Evolutionary conservation across 2,888 invertebrate species (phyloP), one percentile per base, ranked within the genome.

Genomic region (Ernsta delagoae): DNA sequence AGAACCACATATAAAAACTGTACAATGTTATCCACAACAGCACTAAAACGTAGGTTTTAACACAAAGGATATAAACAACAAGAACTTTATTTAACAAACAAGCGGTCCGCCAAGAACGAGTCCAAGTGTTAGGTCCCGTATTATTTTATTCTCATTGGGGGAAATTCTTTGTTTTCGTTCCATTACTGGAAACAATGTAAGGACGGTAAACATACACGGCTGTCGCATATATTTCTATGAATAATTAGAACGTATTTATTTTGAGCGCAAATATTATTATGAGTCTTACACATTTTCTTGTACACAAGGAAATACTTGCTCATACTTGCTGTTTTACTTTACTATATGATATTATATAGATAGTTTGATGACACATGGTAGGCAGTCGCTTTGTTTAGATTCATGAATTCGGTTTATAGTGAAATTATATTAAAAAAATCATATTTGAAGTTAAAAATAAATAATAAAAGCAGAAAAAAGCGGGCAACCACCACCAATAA

Each of bases 141-240:
- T 56, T 65, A 65, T 68, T 59, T 71, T 34, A 57, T 65, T 63
- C 70, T 50, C 48, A 53, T 60, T 64, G 50, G 24, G 24, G 53
- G 48, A 45, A 63, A 53, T 61, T 39, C 67, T 68, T 68, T 71
- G 68, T 68, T 70, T 72, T 70, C 61, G 59, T 70, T 71, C 65
- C 54, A 62, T n/a, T 57, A 68, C 50, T 62, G 45, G 61, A 31
- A 34, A 16, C 67, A 43, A 9, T 41, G 53, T 62, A 53, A 39
- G 53, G 62, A 12, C 12, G 16, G 62, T 62, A 16, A 39, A 53
- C 53, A 62, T 11, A 31, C n/a, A n/a, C 45, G 4, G n/a, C n/a
- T n/a, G 60, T 48, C 31, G 43, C 59, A 24, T 16, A n/a, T 24
- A 59, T 12, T 60, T 48, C 34, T 50, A 34, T 48, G 48, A 61